Conservation (phyloP, 64 coral and sea anemone species). For the Astreopora myriophthalma region DNA sequence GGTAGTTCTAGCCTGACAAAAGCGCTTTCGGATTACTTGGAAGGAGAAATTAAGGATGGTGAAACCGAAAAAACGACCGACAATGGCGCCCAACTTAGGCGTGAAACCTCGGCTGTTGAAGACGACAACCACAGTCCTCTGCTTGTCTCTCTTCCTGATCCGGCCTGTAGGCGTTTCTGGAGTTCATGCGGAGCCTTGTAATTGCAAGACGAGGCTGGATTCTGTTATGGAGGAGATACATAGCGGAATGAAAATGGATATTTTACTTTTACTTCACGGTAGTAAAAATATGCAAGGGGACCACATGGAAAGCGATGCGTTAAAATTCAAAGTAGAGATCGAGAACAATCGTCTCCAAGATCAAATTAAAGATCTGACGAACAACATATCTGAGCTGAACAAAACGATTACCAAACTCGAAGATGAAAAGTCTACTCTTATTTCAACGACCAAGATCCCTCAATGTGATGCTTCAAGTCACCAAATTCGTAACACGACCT, state of each 20-base stretch:
- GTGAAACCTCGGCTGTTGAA: too few relatives aligned
- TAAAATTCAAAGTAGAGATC: constrained; percentile 36
- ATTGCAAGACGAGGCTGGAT: too few relatives aligned
- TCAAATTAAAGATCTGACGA: constrained; percentile 28
- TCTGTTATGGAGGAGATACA: constrained; percentile 16
- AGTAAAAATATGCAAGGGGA: too few relatives aligned
- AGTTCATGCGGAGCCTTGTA: too few relatives aligned
- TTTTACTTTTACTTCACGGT: too few relatives aligned
- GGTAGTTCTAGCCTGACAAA: constrained; percentile 8
- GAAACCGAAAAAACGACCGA: not conserved
- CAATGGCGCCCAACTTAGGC: constrained; percentile 16
- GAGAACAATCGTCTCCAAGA: constrained; percentile 31
- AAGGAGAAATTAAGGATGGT: too few relatives aligned
- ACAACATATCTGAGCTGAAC: constrained; percentile 21
- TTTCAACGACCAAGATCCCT: constrained; percentile 32
- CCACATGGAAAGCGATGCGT: constrained; percentile 9
- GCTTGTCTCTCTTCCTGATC: too few relatives aligned
- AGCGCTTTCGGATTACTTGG: too few relatives aligned
- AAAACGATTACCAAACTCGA: constrained; percentile 9
- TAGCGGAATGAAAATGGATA: constrained; percentile 23
- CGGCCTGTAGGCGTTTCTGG: too few relatives aligned
- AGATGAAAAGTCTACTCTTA: constrained; percentile 56
- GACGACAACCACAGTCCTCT: too few relatives aligned
- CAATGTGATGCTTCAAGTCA: not conserved
- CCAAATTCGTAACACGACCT: too few relatives aligned